Base-by-base conservation (phyloP, 2,888 invertebrate species). In the Crocallis elinguaria region DNA sequence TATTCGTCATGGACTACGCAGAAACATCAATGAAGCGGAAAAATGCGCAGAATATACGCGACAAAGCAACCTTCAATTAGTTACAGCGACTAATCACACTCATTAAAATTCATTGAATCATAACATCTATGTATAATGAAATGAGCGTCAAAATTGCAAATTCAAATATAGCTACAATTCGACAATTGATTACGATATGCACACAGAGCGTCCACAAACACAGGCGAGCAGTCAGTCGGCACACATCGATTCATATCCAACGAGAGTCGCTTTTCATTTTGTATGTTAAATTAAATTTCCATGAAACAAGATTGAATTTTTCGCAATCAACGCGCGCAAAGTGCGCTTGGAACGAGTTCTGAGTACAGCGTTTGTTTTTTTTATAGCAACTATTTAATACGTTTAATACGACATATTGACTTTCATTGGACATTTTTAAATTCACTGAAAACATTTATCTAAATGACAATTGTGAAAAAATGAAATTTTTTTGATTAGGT, bases 301-400 rank as follows among this genome's bases (percentile, higher is more conserved):
- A 89, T 89, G 89, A 86, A 90, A 91, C 90, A 88, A 87, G 86
- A 90, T 90, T 89, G 89, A 89, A 90, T 89, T 91, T 91, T 90
- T 89, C 86, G 88, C 90, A 91, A 91, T 90, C 90, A 91, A 79
- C 84, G 81, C 80, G 76, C 73, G 74, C 73, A 77, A 71, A 73
- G 73, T 70, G 76, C 70, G 71, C 69, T 69, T 68, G 69, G 71
- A 75, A 74, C 78, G 72, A 79, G 77, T 77, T 81, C 76, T 69
- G 70, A 50, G 32, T 39, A 46, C 27, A 45, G 38, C 7, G 21
- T 33, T 64, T 66, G 61, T 66, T 29, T 71, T 70, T 61, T 67
- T 70, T 56, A 37, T 33, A 51, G 37, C 42, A 38, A 36, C 35
- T 39, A 44, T 9, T 3, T 25, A 9, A n/a, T n/a, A n/a, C n/a